Evolutionary conservation across 2,888 invertebrate genomes (phyloP), one percentile per base, ranked within the genome.

Genomic region (Patella depressa): DNA sequence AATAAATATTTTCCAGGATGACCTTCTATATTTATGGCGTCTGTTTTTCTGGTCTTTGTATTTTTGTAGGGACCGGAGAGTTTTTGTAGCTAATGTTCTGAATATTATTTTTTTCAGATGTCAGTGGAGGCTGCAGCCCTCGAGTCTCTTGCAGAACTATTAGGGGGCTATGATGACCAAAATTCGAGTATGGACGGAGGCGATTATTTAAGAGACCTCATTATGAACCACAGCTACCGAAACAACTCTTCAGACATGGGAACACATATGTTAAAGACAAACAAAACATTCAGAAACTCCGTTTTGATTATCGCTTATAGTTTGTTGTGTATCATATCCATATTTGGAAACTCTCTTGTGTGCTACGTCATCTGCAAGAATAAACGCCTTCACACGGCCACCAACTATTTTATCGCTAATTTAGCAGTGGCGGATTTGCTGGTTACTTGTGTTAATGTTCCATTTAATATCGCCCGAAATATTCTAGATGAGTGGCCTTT

Each of bases 401-500:
- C 90, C 3, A 89, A 90, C 81, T 83, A 88, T 74, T 90, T 90
- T 80, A 88, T 90, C 53, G 87, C 87, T 11, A 90, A 90, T 78
- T 83, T 90, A 70, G 88, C 90, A 0, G 79, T 88, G 15, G 88
- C 89, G 2, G 90, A 90, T 80, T 78, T 90, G 2, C 78, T 88
- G 15, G 83, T 90, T 9, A 89, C 90, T 0, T 85, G 89, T 17
- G 85, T 92, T 71, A 92, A 92, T 82, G 91, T 93, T 55, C 93
- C 93, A 1, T 92, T 93, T 81, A 92, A 91, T 82, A 88, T 92
- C 17, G 90, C 90, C 2, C 84, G 92, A 14, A 87, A 91, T 54
- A 83, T 92, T 53, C 76, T 92, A 72, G 86, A 88, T 11, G 91
- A 92, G 70, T 93, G 93, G 93, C 91, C 91, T 3, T 92, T 93